These are phyloP conservation scores for Latrodectus elegans DNA, from an alignment of 2,888 invertebrate species.

Conservation along the genomic window DNA sequence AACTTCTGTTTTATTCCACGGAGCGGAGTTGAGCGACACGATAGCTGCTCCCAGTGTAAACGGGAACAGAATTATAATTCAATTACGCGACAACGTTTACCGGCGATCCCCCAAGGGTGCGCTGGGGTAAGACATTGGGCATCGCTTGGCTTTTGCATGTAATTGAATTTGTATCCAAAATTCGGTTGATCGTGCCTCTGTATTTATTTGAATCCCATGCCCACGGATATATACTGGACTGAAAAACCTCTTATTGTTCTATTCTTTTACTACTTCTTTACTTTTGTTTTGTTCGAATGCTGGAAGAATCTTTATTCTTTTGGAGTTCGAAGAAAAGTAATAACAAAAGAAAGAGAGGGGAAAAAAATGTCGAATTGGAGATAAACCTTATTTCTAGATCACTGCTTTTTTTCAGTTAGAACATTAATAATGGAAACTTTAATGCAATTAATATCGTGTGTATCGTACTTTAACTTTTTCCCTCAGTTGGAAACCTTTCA, in stretches of 20 bases:
- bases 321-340: slow-evolving; percentile 25
- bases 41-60: slow-evolving; percentile 66
- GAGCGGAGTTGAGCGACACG: slow-evolving; percentile 59
- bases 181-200: slow-evolving; percentile 66
- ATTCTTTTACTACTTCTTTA: slow-evolving; percentile 17
- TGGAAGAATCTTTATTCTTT: slow-evolving; percentile 48
- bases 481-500: slow-evolving; percentile 28
- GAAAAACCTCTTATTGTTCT: slow-evolving; percentile 61
- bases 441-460: slow-evolving; percentile 68
- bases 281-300: slow-evolving; percentile 44
- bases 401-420: slow-evolving; percentile 58
- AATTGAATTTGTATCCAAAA: slow-evolving; percentile 69
- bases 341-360: slow-evolving; percentile 17
- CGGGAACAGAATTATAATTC: slow-evolving; percentile 68
- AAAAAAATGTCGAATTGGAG: not conserved
- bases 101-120: slow-evolving; percentile 57
- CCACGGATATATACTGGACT: slow-evolving; percentile 63
- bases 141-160: slow-evolving; percentile 54
- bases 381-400: slow-evolving; percentile 64
- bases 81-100: slow-evolving; percentile 67
- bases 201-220: slow-evolving; percentile 68
- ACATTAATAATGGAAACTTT: slow-evolving; percentile 69
- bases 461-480: slow-evolving; percentile 43
- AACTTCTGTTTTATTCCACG: slow-evolving; percentile 28
- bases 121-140: slow-evolving; percentile 58